These are phyloP conservation scores for Xenentodon cancila DNA, from an alignment of 2,797 vertebrate genomes.

Conservation along the genomic window DNA sequence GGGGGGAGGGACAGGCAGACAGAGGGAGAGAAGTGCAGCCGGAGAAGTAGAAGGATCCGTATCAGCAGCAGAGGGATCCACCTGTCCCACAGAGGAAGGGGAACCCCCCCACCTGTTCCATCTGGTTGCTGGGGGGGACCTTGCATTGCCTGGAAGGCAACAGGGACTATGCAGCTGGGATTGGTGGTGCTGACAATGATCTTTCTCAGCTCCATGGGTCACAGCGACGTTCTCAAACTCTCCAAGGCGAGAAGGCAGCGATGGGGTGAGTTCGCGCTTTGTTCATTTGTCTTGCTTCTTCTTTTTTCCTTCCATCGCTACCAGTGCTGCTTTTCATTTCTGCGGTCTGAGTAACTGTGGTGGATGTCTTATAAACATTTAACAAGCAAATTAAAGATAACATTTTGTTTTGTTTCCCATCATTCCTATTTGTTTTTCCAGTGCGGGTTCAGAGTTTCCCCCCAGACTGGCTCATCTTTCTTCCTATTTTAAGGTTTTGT, in stretches of 20 bases:
- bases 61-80: slow-evolving; percentile 71
- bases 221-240: slow-evolving; percentile 83
- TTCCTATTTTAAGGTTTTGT: slow-evolving; percentile 56
- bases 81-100: slow-evolving; percentile 74
- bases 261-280: slow-evolving; percentile 88
- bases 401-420: slow-evolving; percentile 71
- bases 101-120: slow-evolving; percentile 78
- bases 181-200: slow-evolving; percentile 89
- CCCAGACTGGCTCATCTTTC: slow-evolving; percentile 49
- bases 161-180: slow-evolving; percentile 98
- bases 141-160: slow-evolving; percentile 84
- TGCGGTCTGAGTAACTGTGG: slow-evolving; percentile 52
- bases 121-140: slow-evolving; percentile 83
- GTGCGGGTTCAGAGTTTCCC: slow-evolving; percentile 53
- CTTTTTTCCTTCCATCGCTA: slow-evolving; percentile 13
- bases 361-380: slow-evolving; percentile 67
- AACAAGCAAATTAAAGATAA: slow-evolving; percentile 70
- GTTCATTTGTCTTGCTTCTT: slow-evolving; percentile 39
- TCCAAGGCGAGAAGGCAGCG: slow-evolving; percentile 92
- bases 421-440: slow-evolving; percentile 62
- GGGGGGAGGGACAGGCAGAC: slow-evolving; percentile 36
- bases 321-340: slow-evolving; percentile 46
- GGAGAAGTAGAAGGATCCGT: slow-evolving; percentile 58
- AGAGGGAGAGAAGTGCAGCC: slow-evolving; percentile 27
- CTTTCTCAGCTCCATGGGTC: slow-evolving; percentile 94